Conservation (phyloP, 2,888 invertebrate genomes). For the Folsomia manolachei region DNA sequence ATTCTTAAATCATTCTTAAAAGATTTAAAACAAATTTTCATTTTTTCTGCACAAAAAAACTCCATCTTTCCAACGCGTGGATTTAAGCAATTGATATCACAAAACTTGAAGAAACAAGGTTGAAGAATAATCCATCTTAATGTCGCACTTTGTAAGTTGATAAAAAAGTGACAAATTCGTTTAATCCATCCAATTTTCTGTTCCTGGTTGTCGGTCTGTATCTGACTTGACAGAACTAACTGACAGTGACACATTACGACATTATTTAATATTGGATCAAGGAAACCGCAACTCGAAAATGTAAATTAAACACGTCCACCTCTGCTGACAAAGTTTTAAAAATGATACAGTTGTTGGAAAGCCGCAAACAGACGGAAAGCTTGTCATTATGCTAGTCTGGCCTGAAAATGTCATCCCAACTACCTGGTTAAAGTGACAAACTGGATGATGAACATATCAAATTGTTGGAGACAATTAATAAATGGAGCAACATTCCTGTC, state of each 20-base stretch:
- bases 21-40: not conserved
- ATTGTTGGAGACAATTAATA: not conserved
- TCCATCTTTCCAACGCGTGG: too few species aligned
- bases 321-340: conserved; percentile 2
- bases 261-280: not conserved
- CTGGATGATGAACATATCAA: not conserved
- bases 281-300: not conserved
- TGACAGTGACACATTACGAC: conserved; percentile 8
- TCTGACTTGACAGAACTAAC: not conserved
- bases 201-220: too few species aligned
- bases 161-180: not conserved
- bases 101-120: not conserved
- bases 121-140: not conserved
- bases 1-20: not conserved
- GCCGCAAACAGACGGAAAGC: not conserved
- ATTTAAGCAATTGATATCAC: not conserved
- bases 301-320: not conserved
- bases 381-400: too few species aligned
- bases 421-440: not conserved
- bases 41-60: too few species aligned
- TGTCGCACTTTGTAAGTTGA: not conserved
- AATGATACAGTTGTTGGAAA: conserved; percentile 6
- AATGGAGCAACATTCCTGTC: too few species aligned
- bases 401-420: conserved; percentile 20
- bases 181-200: not conserved